These are phyloP conservation scores for Hemicordylus capensis DNA, from an alignment of 2,113 vertebrate species.

Conservation along the genomic window DNA sequence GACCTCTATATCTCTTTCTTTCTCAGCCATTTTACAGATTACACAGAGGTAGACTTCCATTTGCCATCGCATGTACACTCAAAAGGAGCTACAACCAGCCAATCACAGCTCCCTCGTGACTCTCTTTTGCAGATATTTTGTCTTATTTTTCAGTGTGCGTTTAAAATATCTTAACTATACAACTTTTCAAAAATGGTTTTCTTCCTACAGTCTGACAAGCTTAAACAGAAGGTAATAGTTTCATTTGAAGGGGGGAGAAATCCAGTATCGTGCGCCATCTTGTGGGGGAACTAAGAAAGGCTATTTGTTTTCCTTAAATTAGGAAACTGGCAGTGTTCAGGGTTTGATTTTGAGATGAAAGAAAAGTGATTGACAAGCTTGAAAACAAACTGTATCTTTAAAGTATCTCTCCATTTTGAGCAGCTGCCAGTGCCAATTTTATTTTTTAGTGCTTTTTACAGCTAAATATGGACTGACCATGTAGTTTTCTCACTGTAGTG, in stretches of 20 bases:
- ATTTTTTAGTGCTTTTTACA: not conserved
- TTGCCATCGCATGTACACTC: not conserved
- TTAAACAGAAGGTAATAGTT: not conserved
- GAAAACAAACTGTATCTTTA: not conserved
- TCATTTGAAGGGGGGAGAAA: conserved; percentile 25
- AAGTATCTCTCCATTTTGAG: not conserved
- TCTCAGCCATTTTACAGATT: not conserved
- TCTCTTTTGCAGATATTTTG: too few species aligned
- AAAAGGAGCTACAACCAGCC: not conserved
- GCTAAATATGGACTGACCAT: not conserved
- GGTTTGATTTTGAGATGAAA: not conserved
- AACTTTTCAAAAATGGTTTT: not conserved
- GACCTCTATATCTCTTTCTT: not conserved
- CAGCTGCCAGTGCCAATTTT: not conserved
- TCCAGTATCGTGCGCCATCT: conserved; percentile 60
- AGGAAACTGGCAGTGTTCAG: rapidly evolving
- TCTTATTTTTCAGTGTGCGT: too few species aligned
- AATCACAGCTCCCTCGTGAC: not conserved
- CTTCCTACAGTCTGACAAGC: not conserved
- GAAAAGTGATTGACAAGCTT: not conserved
- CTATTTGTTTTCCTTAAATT: conserved; percentile 3
- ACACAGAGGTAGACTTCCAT: not conserved
- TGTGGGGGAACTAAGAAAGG: conserved; percentile 51
- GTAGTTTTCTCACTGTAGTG: not conserved
- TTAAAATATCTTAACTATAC: not conserved